A percentile compares a stretch with the other conserved stretches of the same genome.
These are phyloP conservation scores for Aplysina aerophoba DNA, from an alignment of 37 sponge, comb jelly and placozoan species.

Conservation along the genomic window DNA sequence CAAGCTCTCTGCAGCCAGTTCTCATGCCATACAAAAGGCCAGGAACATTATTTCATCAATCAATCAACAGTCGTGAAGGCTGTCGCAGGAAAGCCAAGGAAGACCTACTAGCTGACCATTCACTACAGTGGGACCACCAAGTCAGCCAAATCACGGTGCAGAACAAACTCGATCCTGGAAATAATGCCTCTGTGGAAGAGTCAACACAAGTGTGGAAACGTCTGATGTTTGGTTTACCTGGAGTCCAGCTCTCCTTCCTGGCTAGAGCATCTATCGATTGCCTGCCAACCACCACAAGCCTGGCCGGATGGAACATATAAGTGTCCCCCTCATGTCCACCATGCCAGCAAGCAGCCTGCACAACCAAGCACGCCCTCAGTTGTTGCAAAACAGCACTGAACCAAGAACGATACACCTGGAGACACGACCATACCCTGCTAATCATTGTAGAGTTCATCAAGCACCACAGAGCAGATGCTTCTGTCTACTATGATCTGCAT, in stretches of 20 bases:
- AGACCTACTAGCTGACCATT: no score
- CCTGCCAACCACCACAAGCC: slow-evolving; percentile 29
- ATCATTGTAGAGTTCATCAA: not conserved
- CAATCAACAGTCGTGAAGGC: no score
- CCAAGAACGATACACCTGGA: slow-evolving; percentile 34
- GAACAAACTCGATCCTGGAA: no score
- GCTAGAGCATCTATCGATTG: not conserved
- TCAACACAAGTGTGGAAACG: no score
- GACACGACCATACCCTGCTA: slow-evolving; percentile 30
- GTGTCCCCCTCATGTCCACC: not conserved
- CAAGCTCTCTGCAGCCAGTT: no score
- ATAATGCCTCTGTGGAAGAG: no score
- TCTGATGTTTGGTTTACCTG: not conserved
- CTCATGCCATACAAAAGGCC: no score
- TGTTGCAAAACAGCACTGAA: not conserved
- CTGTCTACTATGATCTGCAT: not conserved
- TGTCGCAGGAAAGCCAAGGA: no score
- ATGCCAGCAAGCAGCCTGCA: not conserved
- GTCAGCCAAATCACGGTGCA: no score
- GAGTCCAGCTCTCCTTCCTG: slow-evolving; percentile 31
- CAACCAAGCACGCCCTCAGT: slow-evolving; percentile 19
- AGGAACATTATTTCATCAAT: no score
- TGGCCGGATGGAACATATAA: slow-evolving; percentile 20
- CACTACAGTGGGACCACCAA: no score
- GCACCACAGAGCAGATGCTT: not conserved